A percentile compares a stretch with the other conserved stretches of the same genome.
Evolutionary conservation across 1,140 invertebrate genomes (phyloP).

Genomic region (Drosophila takahashii): DNA sequence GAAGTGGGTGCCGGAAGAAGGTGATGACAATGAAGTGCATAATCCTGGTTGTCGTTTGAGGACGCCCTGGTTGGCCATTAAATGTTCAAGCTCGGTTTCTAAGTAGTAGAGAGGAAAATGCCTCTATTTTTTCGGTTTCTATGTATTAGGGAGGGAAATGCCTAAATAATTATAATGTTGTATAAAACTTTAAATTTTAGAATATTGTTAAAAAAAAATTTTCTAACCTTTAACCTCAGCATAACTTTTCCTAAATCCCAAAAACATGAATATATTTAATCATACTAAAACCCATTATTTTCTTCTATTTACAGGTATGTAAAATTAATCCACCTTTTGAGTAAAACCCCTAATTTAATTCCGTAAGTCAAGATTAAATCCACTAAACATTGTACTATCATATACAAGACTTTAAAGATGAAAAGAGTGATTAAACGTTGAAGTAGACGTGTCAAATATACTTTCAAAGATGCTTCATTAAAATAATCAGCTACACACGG

Average conservation of each 20-base stretch:
- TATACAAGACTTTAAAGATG: conserved; percentile 7
- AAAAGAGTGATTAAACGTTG: background rate
- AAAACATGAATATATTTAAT: background rate
- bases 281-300: conserved; percentile 23
- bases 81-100: conserved; percentile 10
- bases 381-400: conserved; percentile 3
- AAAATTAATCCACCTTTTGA: conserved; percentile 7
- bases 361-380: conserved; percentile 50
- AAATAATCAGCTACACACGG: conserved; percentile 60
- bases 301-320: conserved; percentile 63
- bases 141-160: no score
- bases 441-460: conserved; percentile 29
- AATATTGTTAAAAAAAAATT: no score
- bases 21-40: conserved; percentile 38
- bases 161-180: no score
- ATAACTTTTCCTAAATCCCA: background rate
- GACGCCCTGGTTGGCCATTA: conserved; percentile 48
- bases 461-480: conserved; percentile 60
- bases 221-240: background rate
- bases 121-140: no score
- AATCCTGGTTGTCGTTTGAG: conserved; percentile 54
- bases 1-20: background rate
- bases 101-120: background rate
- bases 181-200: no score
- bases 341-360: conserved; percentile 4